Conservation (phyloP, 2,113 vertebrate species). For the Todiramphus saurophagus region DNA sequence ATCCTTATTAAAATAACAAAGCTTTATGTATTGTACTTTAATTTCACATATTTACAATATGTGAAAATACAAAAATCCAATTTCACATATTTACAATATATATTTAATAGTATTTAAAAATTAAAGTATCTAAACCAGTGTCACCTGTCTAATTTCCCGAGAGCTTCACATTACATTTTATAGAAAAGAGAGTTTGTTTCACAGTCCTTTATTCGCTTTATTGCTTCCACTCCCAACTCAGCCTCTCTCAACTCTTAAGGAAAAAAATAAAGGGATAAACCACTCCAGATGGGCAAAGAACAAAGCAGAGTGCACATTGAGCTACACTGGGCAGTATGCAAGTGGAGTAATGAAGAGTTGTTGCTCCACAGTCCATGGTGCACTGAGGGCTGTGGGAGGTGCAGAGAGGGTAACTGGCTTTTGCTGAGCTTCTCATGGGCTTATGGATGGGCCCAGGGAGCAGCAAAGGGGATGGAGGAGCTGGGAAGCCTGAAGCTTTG, state of each 20-base stretch:
- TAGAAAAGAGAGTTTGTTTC: background rate
- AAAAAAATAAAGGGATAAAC: background rate
- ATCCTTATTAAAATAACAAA: background rate
- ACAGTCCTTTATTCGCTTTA: background rate
- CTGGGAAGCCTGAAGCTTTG: background rate
- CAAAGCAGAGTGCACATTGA: background rate
- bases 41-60: too few relatives aligned
- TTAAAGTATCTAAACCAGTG: background rate
- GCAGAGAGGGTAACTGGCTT: background rate
- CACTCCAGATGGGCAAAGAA: background rate
- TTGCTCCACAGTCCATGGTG: background rate
- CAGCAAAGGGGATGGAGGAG: background rate
- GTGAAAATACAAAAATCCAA: too few relatives aligned
- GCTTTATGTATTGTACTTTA: background rate
- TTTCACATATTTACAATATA: background rate
- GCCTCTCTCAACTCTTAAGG: background rate
- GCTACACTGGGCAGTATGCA: background rate
- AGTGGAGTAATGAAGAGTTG: background rate
- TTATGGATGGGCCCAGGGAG: background rate
- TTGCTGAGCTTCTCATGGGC: accelerated
- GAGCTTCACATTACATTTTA: background rate
- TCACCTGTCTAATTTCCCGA: background rate
- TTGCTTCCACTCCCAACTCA: background rate
- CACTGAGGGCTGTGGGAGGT: background rate
- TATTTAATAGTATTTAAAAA: background rate